Evolutionary conservation across 2,888 invertebrate genomes (phyloP).

Genomic region (Notocelia uddmanniana): DNA sequence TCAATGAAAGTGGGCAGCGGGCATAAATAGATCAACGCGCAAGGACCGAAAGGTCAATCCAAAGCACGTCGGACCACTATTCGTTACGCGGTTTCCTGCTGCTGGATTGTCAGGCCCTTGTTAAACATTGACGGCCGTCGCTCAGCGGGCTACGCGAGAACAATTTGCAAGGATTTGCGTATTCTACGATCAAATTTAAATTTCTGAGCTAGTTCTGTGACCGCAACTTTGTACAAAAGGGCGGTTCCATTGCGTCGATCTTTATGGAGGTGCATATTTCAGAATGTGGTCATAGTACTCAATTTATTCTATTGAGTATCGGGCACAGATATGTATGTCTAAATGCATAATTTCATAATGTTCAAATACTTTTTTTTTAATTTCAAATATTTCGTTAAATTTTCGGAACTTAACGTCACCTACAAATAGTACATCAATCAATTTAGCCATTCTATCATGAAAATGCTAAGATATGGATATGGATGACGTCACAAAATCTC

Average conservation of each 20-base stretch:
- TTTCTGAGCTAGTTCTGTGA: constrained; percentile 55
- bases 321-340: too few species aligned
- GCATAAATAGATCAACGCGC: constrained; percentile 30
- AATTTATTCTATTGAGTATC: background rate
- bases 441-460: too few species aligned
- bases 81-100: constrained; percentile 36
- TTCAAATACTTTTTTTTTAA: too few species aligned
- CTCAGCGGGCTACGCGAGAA: constrained; percentile 59
- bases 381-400: too few species aligned
- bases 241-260: constrained; percentile 27
- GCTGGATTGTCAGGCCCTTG: constrained; percentile 53
- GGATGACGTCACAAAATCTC: background rate
- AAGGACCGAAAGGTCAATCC: constrained; percentile 43
- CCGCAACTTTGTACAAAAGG: constrained; percentile 42
- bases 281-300: background rate
- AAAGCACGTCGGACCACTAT: constrained; percentile 28
- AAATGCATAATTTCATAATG: too few species aligned
- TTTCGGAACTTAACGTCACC: too few species aligned
- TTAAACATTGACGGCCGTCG: constrained; percentile 60
- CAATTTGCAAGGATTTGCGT: constrained; percentile 69
- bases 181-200: constrained; percentile 60
- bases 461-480: background rate
- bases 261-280: background rate
- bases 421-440: too few species aligned
- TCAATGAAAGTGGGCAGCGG: constrained; percentile 26